Evolutionary conservation across 2,888 invertebrate species (phyloP).

Genomic region (Brachypalpus laphriformis): DNA sequence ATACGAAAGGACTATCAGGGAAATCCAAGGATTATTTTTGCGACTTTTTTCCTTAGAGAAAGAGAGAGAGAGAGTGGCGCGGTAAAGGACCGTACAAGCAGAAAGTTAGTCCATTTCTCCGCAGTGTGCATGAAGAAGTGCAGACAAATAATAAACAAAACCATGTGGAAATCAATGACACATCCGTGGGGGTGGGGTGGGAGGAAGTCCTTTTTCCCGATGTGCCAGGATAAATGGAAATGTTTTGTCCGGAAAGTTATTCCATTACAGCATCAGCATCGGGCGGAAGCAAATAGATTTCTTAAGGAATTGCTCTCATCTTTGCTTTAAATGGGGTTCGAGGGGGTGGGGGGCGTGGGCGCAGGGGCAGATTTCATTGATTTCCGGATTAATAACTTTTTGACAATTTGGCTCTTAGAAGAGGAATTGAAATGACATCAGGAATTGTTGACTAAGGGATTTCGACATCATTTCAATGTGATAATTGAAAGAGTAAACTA

Average conservation of each 20-base stretch:
- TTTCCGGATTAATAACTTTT: slow-evolving; percentile 24
- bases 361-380: neutral
- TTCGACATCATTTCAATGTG: neutral
- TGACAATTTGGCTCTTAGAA: neutral
- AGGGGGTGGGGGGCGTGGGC: neutral
- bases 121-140: slow-evolving; percentile 13
- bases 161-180: slow-evolving; percentile 13
- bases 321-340: neutral
- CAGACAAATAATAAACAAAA: slow-evolving; percentile 18
- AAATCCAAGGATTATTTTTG: slow-evolving; percentile 6
- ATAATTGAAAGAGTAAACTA: neutral
- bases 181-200: neutral
- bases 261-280: neutral
- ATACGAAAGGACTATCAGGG: neutral
- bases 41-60: neutral
- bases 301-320: neutral
- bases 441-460: neutral
- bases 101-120: slow-evolving; percentile 1
- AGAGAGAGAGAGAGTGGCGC: neutral
- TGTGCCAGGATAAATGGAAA: slow-evolving; percentile 20
- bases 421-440: neutral
- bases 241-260: slow-evolving; percentile 25
- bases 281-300: neutral
- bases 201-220: slow-evolving; percentile 27
- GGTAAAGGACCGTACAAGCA: neutral